Evolutionary conservation across 2,888 invertebrate species (phyloP), one percentile per base, ranked within the genome.

Genomic region (Agrilus cyanescens): DNA sequence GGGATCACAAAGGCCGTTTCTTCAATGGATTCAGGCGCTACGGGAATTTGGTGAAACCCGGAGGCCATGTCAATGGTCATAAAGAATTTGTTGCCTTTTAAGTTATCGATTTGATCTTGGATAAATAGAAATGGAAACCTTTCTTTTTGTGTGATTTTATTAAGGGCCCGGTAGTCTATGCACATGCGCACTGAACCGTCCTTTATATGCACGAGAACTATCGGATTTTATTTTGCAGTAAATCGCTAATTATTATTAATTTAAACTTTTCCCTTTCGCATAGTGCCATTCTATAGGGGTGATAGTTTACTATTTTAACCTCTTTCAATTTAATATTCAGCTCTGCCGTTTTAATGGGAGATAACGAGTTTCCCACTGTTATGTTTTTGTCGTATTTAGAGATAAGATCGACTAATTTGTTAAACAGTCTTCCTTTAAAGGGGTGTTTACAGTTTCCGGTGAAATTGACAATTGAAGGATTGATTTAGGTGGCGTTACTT

Each of bases 141-240:
- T 12, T 43, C 32, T 18, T 20, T 15, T n/a, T 18, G 34, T 4
- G 32, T 43, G n/a, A 43, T 16, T 15, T 42, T 43, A 33, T 43
- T 43, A 14, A 43, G 29, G 14, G 41, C 31, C 3, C 43, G 41
- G 33, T 44, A 43, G 14, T 43, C 43, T n/a, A 43, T 16, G 15
- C 40, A 43, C n/a, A 43, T 14, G 12, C 43, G 31, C n/a, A 31
- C 12, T 4, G 32, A 18, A 12, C 42, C 43, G 14, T 31, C n/a
- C 25, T 42, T 33, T 37, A 50, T 50, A 16, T 43, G 44, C 10
- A 46, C 45, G 8, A 51, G 42, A 4, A 53, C 46, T 12, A 48
- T 47, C 3, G 48, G 5, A 48, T 43, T 12, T 12, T 25, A 16
- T 44, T 46, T 12, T 44, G 32, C 5, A 51, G 13, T 6, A 50